Evolutionary conservation across 2,888 invertebrate genomes (phyloP).

Genomic region (Cantharis rufa): DNA sequence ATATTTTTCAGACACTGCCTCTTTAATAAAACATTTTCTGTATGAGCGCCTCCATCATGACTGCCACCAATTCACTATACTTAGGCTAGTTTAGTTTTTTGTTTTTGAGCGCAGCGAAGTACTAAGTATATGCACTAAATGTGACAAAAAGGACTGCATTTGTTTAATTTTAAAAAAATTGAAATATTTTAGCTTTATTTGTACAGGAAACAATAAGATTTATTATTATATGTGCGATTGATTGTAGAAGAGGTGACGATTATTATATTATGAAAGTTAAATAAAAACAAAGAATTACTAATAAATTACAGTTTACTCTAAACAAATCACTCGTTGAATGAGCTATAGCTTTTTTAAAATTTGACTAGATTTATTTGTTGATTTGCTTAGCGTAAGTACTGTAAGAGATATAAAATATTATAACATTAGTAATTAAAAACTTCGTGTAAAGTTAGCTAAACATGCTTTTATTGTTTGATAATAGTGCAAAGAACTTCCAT

Average conservation of each 20-base stretch:
- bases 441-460: constrained; percentile 29
- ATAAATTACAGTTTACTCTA: constrained; percentile 18
- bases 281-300: constrained; percentile 22
- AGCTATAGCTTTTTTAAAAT: not conserved
- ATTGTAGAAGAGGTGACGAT: constrained; percentile 44
- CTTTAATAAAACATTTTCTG: constrained; percentile 32
- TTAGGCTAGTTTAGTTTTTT: constrained; percentile 33
- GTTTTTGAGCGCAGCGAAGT: constrained; percentile 45
- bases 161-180: constrained; percentile 47
- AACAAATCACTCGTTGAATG: constrained; percentile 15
- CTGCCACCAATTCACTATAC: constrained; percentile 51
- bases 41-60: constrained; percentile 53
- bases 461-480: constrained; percentile 32
- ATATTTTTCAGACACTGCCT: constrained; percentile 49
- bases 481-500: constrained; percentile 31
- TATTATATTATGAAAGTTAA: constrained; percentile 24
- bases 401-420: constrained; percentile 23
- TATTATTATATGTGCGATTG: constrained; percentile 50
- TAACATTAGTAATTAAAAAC: constrained; percentile 26
- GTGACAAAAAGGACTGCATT: constrained; percentile 50
- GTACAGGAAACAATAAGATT: constrained; percentile 53
- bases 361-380: not conserved
- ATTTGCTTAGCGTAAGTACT: constrained; percentile 24
- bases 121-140: constrained; percentile 49
- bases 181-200: constrained; percentile 55